Base-by-base conservation (phyloP, 2,113 vertebrate genomes). In the Equus quagga region DNA sequence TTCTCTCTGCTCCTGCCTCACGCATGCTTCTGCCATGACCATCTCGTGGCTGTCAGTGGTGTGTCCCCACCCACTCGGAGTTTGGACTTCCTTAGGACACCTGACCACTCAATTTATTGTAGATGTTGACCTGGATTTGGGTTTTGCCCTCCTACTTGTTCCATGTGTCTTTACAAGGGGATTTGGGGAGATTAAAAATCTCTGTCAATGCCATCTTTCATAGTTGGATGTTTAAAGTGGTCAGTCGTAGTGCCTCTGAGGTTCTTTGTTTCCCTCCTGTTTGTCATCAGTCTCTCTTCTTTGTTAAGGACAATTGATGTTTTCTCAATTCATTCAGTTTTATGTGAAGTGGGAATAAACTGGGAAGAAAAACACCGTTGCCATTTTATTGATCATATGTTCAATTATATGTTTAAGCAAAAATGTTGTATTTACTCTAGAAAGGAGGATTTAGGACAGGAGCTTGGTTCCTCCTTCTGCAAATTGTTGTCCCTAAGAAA, bases 21-120 rank as follows among this genome's bases (percentile, higher is more conserved):
- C 2, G 5, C 3, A 1, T 19, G 12, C 33, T 24, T 4, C 4
- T 15, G 0, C 49, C 15, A 0, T 1, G 49, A 13, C 31, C 51
- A 6, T 54, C 41, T 60, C 21, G 18, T 23, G 17, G 18, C 51
- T 41, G 14, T 60, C 87, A 33, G 13, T 8, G 56, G 24, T n/a
- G 11, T 75, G 44, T 75, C 76, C 28, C 62, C 7, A 9, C 13
- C 19, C 12, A 64, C 72, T 91, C 14, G 18, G 24, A 5, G 56
- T 41, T 54, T 24, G 76, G 60, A 24, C 64, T 69, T 28, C 13
- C 5, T 60, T 36, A 23, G 73, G 92, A 21, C 18, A 51, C 26
- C 54, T 62, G 6, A 17, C 51, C 19, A 33, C 75, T 54, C n/a
- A 17, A 0, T 58, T 46, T n/a, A 5, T 36, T 67, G 11, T 4